These are phyloP conservation scores for Gymnocephalus cernua DNA, from an alignment of 2,113 vertebrate species.

Conservation along the genomic window DNA sequence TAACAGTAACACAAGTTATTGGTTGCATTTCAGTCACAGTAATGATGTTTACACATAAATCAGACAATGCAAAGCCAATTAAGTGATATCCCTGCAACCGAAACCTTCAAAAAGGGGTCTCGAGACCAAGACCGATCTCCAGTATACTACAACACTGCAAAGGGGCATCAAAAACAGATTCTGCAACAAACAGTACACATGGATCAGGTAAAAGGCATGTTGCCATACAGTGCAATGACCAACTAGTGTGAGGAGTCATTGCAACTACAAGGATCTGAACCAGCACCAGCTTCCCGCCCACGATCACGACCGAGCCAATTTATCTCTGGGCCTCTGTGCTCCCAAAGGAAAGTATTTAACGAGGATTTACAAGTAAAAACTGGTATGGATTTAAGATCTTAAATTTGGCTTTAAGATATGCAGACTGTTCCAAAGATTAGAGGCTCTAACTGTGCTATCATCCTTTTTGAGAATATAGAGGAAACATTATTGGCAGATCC, in stretches of 20 bases:
- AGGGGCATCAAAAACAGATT: neutral
- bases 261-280: neutral
- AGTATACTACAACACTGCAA: too few species aligned
- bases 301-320: neutral
- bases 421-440: slow-evolving; percentile 31
- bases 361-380: slow-evolving; percentile 4
- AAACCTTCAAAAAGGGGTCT: too few species aligned
- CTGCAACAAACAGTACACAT: neutral
- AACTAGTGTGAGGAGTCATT: neutral
- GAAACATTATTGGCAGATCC: slow-evolving; percentile 1
- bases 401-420: slow-evolving; percentile 24
- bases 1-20: too few species aligned
- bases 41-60: too few species aligned
- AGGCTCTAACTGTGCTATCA: neutral
- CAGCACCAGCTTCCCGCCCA: neutral
- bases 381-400: neutral
- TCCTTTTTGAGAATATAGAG: slow-evolving; percentile 4
- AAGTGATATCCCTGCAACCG: too few species aligned
- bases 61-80: too few species aligned
- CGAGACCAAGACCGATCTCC: too few species aligned
- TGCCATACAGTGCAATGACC: neutral
- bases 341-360: slow-evolving; percentile 6
- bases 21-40: too few species aligned
- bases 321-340: neutral
- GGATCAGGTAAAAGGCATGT: neutral